Conservation (phyloP, 2,113 vertebrate genomes). For the Poeciliopsis turrubarensis region DNA sequence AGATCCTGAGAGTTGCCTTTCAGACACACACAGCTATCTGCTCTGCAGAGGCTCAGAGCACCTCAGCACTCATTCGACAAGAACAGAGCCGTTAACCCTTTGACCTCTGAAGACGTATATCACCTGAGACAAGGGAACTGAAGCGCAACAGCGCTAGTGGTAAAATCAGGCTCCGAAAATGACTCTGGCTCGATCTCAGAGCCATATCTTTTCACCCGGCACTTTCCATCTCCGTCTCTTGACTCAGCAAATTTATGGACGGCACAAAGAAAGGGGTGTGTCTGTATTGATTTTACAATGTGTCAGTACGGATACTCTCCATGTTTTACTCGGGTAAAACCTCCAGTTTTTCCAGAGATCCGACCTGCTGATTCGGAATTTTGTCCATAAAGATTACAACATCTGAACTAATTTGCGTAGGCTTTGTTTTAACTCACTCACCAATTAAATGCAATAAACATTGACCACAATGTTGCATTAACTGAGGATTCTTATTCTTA, state of each 20-base stretch:
- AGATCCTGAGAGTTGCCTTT: slow-evolving; percentile 12
- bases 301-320: not conserved
- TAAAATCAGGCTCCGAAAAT: slow-evolving; percentile 28
- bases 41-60: slow-evolving; percentile 35
- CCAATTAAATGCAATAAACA: too few relatives aligned
- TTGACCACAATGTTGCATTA: too few relatives aligned
- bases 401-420: too few relatives aligned
- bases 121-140: slow-evolving; percentile 30
- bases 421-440: too few relatives aligned
- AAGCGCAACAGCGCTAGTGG: slow-evolving; percentile 1
- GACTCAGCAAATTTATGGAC: slow-evolving; percentile 3
- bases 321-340: not conserved
- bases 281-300: not conserved
- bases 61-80: slow-evolving; percentile 34
- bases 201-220: slow-evolving; percentile 19
- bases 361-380: too few relatives aligned
- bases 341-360: not conserved
- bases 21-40: slow-evolving; percentile 33
- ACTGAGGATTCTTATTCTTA: not conserved
- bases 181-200: not conserved
- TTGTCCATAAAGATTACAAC: too few relatives aligned
- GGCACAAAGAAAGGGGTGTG: not conserved
- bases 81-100: slow-evolving; percentile 63
- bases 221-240: slow-evolving; percentile 10
- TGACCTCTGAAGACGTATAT: slow-evolving; percentile 53